These are phyloP conservation scores for Gnathonemus echidnorhynchus DNA, from an alignment of 2,113 vertebrate species.

Conservation along the genomic window DNA sequence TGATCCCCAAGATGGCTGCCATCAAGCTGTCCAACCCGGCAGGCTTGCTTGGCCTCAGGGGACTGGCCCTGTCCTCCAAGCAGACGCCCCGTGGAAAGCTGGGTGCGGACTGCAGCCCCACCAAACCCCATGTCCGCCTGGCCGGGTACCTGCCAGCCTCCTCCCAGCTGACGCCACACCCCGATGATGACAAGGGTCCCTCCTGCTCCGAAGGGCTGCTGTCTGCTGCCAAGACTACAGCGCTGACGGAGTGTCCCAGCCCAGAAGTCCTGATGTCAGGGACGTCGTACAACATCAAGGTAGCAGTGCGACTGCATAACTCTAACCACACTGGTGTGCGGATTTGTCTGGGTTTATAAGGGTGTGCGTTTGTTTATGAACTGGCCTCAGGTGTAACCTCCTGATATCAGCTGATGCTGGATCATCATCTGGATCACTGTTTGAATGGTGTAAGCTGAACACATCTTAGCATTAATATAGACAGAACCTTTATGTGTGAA, in stretches of 20 bases:
- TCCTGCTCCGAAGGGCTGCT: constrained; percentile 19
- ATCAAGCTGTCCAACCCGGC: constrained; percentile 70
- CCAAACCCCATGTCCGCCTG: constrained; percentile 45
- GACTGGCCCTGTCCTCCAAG: constrained; percentile 61
- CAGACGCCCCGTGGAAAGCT: constrained; percentile 60
- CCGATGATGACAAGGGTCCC: constrained; percentile 12
- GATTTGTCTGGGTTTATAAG: neutral
- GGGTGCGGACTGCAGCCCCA: constrained; percentile 47
- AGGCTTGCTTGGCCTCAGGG: constrained; percentile 57
- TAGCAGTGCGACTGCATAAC: constrained; percentile 40
- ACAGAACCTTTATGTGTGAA: neutral
- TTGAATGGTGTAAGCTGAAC: neutral
- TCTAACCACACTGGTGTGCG: neutral
- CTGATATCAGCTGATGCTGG: neutral
- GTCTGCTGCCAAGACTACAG: constrained; percentile 32
- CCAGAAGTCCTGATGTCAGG: constrained; percentile 42
- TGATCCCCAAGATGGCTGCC: constrained; percentile 75
- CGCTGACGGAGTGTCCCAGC: neutral
- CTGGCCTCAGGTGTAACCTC: neutral
- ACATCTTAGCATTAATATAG: neutral
- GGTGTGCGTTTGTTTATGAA: neutral
- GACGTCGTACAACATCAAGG: constrained; percentile 55
- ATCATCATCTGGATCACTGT: neutral
- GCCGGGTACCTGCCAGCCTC: constrained; percentile 46
- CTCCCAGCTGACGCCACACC: constrained; percentile 38